phyloP scores from a whole-genome alignment of 2,888 invertebrate species.

The Heteromurus nitidus region DNA sequence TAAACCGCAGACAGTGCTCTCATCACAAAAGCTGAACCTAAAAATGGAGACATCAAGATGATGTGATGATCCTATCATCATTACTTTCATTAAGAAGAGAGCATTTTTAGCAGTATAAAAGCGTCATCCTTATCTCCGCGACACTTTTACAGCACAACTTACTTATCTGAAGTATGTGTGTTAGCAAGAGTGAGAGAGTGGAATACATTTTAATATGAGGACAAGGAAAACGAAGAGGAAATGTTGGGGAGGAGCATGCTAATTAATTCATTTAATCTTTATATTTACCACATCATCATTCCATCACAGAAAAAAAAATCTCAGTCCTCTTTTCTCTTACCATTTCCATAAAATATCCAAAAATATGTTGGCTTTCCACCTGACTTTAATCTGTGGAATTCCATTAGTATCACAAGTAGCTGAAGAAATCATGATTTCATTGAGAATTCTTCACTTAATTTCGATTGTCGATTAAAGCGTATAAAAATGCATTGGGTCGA shows the following conservation, averaged over 20 bases:
- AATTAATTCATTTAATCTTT: slow-evolving; percentile 37
- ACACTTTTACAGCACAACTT: slow-evolving; percentile 58
- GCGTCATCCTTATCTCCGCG: slow-evolving; percentile 53
- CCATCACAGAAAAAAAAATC: no score
- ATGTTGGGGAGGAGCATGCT: slow-evolving; percentile 32
- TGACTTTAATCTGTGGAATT: slow-evolving; percentile 55
- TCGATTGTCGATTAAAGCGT: not conserved
- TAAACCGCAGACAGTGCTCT: not conserved
- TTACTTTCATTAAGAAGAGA: not conserved
- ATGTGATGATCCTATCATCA: slow-evolving; percentile 35
- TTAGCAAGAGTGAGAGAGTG: not conserved
- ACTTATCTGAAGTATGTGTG: slow-evolving; percentile 41
- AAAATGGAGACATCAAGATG: slow-evolving; percentile 36
- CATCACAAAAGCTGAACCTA: not conserved
- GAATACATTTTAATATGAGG: slow-evolving; percentile 22
- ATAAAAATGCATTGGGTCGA: not conserved
- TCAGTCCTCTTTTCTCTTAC: slow-evolving; percentile 38
- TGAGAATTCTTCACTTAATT: not conserved
- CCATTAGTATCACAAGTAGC: slow-evolving; percentile 54
- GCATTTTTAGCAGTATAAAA: slow-evolving; percentile 21
- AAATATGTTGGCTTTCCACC: slow-evolving; percentile 55
- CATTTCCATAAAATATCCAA: slow-evolving; percentile 51
- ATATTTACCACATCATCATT: no score
- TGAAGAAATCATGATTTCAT: slow-evolving; percentile 46
- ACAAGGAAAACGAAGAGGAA: slow-evolving; percentile 20